phyloP scores from a whole-genome alignment of 2,797 vertebrate species.

The Amblyraja radiata region DNA sequence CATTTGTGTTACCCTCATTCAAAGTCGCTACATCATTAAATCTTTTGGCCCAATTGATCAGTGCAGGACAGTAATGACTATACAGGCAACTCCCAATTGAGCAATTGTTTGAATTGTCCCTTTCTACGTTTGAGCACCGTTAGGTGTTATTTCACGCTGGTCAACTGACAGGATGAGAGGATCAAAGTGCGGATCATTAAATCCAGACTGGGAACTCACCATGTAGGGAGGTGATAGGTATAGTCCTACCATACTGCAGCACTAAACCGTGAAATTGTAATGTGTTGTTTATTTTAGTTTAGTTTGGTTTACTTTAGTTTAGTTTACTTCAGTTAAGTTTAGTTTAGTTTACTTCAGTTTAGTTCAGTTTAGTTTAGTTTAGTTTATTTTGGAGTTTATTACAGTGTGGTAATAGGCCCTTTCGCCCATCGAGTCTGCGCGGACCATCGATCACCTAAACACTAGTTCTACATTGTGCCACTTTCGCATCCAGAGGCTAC shows the following conservation, averaged over 20 bases:
- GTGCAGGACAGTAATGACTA: too few relatives aligned
- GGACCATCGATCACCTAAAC: too few relatives aligned
- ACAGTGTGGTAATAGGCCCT: too few relatives aligned
- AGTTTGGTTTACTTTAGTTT: too few relatives aligned
- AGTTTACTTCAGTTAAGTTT: too few relatives aligned
- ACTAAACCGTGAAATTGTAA: not conserved
- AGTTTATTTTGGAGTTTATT: too few relatives aligned
- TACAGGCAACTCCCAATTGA: too few relatives aligned
- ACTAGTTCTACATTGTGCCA: too few relatives aligned
- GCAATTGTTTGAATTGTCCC: conserved; percentile 16
- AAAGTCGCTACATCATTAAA: not conserved
- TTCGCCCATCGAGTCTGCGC: too few relatives aligned
- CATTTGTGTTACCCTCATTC: not conserved
- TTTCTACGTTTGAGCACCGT: conserved; percentile 38
- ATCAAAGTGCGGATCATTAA: not conserved
- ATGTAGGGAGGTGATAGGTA: not conserved
- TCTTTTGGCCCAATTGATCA: not conserved
- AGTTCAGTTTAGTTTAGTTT: too few relatives aligned
- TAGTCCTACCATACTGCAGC: not conserved
- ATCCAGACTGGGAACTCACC: not conserved
- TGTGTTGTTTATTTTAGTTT: not conserved
- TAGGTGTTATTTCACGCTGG: conserved; percentile 47
- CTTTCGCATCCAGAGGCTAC: too few relatives aligned
- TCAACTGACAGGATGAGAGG: conserved; percentile 40
- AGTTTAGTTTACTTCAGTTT: too few relatives aligned